These are phyloP conservation scores for Myotis yumanensis DNA, from an alignment of 2,113 vertebrate species.

Conservation along the genomic window DNA sequence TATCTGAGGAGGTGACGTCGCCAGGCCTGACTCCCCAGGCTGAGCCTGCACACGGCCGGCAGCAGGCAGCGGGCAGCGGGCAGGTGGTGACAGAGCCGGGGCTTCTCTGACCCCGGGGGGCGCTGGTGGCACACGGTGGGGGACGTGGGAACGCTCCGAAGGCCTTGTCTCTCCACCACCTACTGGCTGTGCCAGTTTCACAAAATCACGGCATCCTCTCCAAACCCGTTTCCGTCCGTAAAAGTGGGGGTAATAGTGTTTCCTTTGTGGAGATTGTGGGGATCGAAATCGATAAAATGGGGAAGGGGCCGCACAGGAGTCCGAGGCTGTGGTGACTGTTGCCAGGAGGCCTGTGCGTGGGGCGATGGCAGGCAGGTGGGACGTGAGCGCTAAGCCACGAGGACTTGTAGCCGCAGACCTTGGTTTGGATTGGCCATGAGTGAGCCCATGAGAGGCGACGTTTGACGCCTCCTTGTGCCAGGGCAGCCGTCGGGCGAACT, in stretches of 20 bases:
- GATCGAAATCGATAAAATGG: neutral
- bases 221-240: neutral
- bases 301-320: neutral
- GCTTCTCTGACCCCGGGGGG: neutral
- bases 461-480: neutral
- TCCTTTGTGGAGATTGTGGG: neutral
- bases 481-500: neutral
- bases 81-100: neutral
- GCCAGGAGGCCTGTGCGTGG: too few species aligned
- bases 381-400: neutral
- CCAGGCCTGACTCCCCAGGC: neutral
- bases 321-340: neutral
- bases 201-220: neutral
- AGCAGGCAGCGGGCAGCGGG: neutral
- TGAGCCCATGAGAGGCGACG: fast-evolving
- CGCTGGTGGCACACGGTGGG: neutral
- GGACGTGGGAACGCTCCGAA: neutral
- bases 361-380: too few species aligned
- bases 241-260: neutral
- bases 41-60: neutral
- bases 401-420: neutral
- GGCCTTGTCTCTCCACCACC: neutral
- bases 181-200: too few species aligned
- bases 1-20: too few species aligned
- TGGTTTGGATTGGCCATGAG: neutral